Percentiles rank a stretch among this genome's conserved stretches.
These are phyloP conservation scores for Leptobrachium leishanense DNA, from an alignment of 2,113 vertebrate genomes.

Conservation along the genomic window DNA sequence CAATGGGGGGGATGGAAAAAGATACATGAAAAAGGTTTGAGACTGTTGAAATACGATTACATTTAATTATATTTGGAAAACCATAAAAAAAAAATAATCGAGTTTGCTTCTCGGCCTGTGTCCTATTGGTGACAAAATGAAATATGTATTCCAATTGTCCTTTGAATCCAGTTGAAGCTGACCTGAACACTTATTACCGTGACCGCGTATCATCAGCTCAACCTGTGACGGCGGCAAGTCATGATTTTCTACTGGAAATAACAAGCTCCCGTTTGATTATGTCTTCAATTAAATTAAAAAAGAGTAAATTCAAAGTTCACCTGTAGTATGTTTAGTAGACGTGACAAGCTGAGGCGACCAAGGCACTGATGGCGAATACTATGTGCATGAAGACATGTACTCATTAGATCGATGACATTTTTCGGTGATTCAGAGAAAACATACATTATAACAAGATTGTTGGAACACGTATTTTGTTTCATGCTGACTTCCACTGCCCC, in stretches of 20 bases:
- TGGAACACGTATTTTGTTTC: background rate
- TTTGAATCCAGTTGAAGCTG: background rate
- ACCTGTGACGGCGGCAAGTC: background rate
- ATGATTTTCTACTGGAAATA: background rate
- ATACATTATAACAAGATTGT: background rate
- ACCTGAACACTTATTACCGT: no score
- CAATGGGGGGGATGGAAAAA: no score
- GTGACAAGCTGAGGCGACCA: background rate
- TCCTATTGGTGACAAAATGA: no score
- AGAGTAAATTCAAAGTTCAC: background rate
- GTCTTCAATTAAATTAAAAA: background rate
- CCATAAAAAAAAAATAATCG: no score
- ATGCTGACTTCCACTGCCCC: background rate
- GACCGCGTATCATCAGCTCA: background rate
- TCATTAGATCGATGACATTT: background rate
- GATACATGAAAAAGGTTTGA: no score
- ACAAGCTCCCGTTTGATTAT: background rate
- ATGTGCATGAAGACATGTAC: background rate
- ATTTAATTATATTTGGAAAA: no score
- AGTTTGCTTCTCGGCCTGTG: background rate
- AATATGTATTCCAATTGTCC: background rate
- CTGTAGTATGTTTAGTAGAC: background rate
- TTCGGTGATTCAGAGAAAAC: background rate
- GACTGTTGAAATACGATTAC: no score
- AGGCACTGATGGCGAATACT: background rate